Percentiles rank a stretch among this genome's conserved stretches.
Conservation (phyloP, 1,140 invertebrate genomes). For the Drosophila novamexicana region DNA sequence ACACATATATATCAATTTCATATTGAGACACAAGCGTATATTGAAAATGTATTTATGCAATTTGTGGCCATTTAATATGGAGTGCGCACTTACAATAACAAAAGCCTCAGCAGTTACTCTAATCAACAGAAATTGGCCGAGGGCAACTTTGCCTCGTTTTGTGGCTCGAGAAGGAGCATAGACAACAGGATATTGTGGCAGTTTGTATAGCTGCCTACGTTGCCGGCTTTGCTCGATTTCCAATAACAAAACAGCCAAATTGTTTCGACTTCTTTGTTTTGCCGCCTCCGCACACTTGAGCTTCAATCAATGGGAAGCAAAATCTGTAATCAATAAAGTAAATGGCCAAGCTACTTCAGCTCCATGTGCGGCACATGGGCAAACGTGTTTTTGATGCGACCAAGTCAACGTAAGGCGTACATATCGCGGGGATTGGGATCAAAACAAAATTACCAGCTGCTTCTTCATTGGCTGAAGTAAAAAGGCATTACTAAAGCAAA, state of each 20-base stretch:
- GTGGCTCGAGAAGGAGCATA: conserved; percentile 1
- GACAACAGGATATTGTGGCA: conserved; percentile 31
- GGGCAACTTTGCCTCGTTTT: neutral
- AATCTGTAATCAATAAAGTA: conserved; percentile 76
- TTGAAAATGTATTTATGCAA: conserved; percentile 71
- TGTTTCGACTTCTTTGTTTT: conserved; percentile 29
- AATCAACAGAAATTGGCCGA: conserved; percentile 51
- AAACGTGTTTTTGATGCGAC: conserved; percentile 38
- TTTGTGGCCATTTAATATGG: conserved; percentile 40
- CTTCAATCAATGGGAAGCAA: conserved; percentile 44
- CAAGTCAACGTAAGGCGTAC: conserved; percentile 17
- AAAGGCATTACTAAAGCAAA: neutral
- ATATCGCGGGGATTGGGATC: neutral
- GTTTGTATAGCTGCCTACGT: conserved; percentile 30
- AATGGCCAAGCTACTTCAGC: conserved; percentile 65
- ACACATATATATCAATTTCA: neutral
- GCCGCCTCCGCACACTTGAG: conserved; percentile 27
- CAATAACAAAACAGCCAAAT: conserved; percentile 23
- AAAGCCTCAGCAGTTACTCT: conserved; percentile 36
- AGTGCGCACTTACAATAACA: conserved; percentile 15
- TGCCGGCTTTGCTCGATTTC: neutral
- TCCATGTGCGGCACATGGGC: conserved; percentile 47
- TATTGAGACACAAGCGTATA: conserved; percentile 37
- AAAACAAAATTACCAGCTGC: neutral
- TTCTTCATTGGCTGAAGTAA: neutral